A percentile compares a stretch with the other conserved stretches of the same genome.
phyloP scores from a whole-genome alignment of 2,888 invertebrate species.

The Pyrrhosoma nymphula region DNA sequence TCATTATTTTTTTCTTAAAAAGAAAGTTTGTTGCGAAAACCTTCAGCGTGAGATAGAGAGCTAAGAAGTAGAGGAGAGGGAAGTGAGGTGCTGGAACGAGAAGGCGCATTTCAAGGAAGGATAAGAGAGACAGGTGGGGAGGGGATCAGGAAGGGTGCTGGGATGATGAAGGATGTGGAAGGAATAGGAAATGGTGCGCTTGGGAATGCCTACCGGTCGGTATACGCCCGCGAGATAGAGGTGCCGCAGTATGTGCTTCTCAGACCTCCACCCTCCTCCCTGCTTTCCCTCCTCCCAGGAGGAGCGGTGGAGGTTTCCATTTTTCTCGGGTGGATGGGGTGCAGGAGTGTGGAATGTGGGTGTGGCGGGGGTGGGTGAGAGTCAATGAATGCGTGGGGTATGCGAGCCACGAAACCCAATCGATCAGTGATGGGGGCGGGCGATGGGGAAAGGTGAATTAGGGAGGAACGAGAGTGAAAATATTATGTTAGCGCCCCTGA shows the following conservation, averaged over 20 bases:
- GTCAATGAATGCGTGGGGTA: background rate
- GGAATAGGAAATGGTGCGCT: slow-evolving; percentile 19
- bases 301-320: background rate
- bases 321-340: background rate
- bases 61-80: background rate
- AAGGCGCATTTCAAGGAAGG: background rate
- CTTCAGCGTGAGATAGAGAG: background rate
- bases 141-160: background rate
- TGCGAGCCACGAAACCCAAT: background rate
- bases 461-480: slow-evolving; percentile 22
- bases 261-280: background rate
- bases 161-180: background rate
- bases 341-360: background rate
- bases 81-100: background rate
- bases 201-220: background rate
- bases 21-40: background rate
- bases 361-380: background rate
- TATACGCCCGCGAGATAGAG: background rate
- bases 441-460: background rate
- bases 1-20: background rate
- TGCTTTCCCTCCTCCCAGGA: background rate
- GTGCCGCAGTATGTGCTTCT: background rate
- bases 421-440: background rate
- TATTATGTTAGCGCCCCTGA: background rate
- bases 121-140: background rate